These are phyloP conservation scores for Cataglyphis livida DNA, from an alignment of 2,888 invertebrate species.

Conservation along the genomic window DNA sequence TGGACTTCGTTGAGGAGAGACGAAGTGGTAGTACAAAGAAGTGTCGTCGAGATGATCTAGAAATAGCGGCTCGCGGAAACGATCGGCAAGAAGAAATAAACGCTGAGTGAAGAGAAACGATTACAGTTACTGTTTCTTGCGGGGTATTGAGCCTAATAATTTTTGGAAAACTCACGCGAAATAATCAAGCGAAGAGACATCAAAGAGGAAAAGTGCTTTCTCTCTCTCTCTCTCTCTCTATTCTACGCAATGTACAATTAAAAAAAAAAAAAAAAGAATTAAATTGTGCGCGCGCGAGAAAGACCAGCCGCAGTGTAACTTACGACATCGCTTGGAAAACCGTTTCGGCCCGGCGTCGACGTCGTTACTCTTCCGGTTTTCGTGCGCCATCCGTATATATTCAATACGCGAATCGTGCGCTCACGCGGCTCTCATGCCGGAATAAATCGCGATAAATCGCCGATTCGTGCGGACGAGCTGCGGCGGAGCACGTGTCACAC, in stretches of 20 bases:
- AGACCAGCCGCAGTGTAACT: neutral
- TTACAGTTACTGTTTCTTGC: neutral
- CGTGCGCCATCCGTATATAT: slow-evolving; percentile 67
- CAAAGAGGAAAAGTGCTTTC: neutral
- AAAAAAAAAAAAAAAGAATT: neutral
- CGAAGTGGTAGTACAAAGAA: slow-evolving; percentile 6
- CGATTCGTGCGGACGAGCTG: slow-evolving; percentile 64
- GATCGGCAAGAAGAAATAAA: slow-evolving; percentile 1
- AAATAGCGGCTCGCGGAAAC: neutral
- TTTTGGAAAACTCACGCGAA: neutral
- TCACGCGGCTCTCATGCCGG: slow-evolving; percentile 62
- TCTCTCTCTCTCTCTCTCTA: neutral
- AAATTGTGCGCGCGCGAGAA: neutral
- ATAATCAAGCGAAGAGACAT: neutral
- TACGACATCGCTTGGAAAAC: slow-evolving; percentile 37
- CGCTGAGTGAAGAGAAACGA: neutral
- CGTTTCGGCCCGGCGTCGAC: slow-evolving; percentile 31
- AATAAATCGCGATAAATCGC: slow-evolving; percentile 74
- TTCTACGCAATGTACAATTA: neutral
- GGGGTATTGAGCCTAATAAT: neutral
- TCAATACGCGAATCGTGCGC: slow-evolving; percentile 67
- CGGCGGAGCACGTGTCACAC: slow-evolving; percentile 67
- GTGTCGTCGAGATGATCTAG: neutral
- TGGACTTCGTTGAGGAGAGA: slow-evolving; percentile 5
- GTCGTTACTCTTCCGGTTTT: slow-evolving; percentile 41